These are phyloP conservation scores for Prunella fulvescens DNA, from an alignment of 2,113 vertebrate species.

Conservation along the genomic window DNA sequence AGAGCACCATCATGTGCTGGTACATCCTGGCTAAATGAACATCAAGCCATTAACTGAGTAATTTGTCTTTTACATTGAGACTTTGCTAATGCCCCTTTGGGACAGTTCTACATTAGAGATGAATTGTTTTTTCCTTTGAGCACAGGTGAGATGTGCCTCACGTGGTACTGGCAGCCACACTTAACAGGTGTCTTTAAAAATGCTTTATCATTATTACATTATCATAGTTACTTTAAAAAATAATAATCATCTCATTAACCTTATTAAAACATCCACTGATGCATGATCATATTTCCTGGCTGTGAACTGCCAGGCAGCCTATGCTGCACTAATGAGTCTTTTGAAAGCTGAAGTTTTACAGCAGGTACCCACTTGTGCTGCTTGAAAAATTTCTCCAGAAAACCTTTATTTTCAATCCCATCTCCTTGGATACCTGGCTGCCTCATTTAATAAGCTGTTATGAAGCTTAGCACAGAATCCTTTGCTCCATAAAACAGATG, in stretches of 20 bases:
- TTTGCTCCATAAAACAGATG: background rate
- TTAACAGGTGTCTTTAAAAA: background rate
- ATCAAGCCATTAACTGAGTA: background rate
- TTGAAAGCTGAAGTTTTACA: background rate
- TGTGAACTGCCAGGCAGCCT: background rate
- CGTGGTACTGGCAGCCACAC: background rate
- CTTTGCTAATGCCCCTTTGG: background rate
- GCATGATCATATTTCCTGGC: background rate
- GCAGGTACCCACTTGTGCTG: background rate
- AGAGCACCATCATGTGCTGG: background rate
- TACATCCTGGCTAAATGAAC: background rate
- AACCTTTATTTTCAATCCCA: background rate
- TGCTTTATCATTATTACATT: background rate
- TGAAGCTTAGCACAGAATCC: background rate
- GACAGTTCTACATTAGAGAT: background rate
- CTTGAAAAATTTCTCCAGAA: background rate
- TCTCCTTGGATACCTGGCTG: slow-evolving; percentile 1
- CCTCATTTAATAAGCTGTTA: slow-evolving; percentile 23
- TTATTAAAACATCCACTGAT: slow-evolving; percentile 21
- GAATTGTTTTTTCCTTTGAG: background rate
- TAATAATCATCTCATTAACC: slow-evolving; percentile 26
- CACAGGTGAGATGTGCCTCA: background rate
- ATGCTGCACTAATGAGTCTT: background rate
- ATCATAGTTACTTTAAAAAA: slow-evolving; percentile 3
- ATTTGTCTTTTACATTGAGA: background rate